Evolutionary conservation across 2,888 invertebrate species (phyloP).

Genomic region (Thera obeliscata): DNA sequence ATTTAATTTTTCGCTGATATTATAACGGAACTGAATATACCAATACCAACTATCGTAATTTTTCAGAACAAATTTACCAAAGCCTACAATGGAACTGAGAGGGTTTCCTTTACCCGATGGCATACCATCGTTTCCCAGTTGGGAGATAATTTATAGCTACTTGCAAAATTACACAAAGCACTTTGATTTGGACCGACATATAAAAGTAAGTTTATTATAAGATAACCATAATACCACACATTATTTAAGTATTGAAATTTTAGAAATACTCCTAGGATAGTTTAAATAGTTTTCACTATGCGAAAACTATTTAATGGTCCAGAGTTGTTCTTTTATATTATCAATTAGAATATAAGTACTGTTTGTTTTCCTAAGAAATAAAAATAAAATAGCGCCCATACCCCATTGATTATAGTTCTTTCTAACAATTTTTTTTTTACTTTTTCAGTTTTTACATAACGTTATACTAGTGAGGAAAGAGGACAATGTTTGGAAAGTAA

Average conservation of each 20-base stretch:
- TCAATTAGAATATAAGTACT: too few species aligned
- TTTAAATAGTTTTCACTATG: too few species aligned
- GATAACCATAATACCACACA: too few species aligned
- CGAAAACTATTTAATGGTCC: too few species aligned
- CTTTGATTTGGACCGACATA: constrained; percentile 65
- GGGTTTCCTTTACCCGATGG: constrained; percentile 68
- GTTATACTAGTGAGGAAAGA: constrained; percentile 61
- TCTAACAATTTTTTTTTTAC: neutral
- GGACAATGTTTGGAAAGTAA: constrained; percentile 65
- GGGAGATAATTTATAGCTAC: constrained; percentile 67
- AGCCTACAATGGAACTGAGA: constrained; percentile 72
- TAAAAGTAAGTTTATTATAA: constrained; percentile 56
- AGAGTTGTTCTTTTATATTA: too few species aligned
- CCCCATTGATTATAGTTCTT: too few species aligned
- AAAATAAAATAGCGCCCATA: too few species aligned
- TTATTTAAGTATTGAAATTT: too few species aligned
- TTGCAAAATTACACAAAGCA: constrained; percentile 64
- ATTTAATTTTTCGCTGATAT: neutral
- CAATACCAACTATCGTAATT: too few species aligned
- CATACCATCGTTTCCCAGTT: constrained; percentile 65
- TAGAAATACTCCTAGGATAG: too few species aligned
- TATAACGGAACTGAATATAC: too few species aligned
- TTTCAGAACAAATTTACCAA: constrained; percentile 77
- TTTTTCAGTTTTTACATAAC: constrained; percentile 67
- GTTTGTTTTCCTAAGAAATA: too few species aligned